These are phyloP conservation scores for Metacarcinus magister DNA, from an alignment of 2,888 invertebrate species.

Conservation along the genomic window DNA sequence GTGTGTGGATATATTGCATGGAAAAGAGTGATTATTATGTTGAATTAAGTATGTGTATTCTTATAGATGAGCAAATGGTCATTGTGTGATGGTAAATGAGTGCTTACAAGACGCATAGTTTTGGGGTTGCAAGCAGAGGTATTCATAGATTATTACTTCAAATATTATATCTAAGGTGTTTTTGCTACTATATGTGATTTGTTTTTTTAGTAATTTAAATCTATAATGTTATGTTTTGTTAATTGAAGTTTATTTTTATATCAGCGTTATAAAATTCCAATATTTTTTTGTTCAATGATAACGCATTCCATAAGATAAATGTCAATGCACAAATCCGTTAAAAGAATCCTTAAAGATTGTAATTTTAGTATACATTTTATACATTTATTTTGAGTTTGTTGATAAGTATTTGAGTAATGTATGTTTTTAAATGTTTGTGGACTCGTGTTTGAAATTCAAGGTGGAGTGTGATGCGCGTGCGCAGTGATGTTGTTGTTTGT, in stretches of 20 bases:
- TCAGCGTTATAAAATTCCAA: constrained; percentile 19
- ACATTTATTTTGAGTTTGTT: background rate
- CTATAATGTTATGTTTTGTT: background rate
- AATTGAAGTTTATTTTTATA: background rate
- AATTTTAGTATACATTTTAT: background rate
- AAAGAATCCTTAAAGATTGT: background rate
- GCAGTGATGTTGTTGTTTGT: constrained; percentile 79
- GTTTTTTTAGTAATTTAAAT: background rate
- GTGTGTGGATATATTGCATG: too few relatives aligned
- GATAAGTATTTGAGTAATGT: background rate
- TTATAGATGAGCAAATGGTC: background rate
- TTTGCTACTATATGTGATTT: background rate
- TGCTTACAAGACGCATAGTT: background rate
- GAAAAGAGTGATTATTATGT: too few relatives aligned
- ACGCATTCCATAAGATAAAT: background rate
- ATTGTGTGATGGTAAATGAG: background rate
- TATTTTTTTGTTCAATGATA: background rate
- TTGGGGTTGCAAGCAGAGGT: background rate
- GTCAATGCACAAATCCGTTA: background rate
- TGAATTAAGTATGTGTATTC: too few relatives aligned
- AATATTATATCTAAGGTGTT: background rate
- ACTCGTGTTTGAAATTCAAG: background rate
- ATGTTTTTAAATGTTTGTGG: constrained; percentile 36
- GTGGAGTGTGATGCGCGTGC: constrained; percentile 50
- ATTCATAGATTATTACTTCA: background rate